Evolutionary conservation across 1,140 invertebrate genomes (phyloP), one percentile per base, ranked within the genome.

Genomic region (Ips typographus): DNA sequence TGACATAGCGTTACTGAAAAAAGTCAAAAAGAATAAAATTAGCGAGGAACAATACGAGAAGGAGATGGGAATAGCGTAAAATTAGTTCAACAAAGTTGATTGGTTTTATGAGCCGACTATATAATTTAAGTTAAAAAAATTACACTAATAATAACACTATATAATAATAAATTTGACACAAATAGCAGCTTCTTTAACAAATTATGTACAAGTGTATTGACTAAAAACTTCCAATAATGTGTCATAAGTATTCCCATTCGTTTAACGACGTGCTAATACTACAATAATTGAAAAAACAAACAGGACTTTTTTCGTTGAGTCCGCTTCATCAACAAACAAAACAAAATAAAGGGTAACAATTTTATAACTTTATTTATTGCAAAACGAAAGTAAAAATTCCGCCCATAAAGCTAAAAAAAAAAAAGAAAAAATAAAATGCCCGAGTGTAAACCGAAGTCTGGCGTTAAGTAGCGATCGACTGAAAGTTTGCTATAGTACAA

Each of bases 21-120:
- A 94, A 77, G 82, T 95, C 0, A 96, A 96, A 78, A 94, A 90
- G 76, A 90, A 91, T 76, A 96, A 96, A 75, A 88, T 89, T 22
- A 83, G 80, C 2, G 78, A 87, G 44, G 84, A 88, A 71, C 84
- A 89, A 67, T 88, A 85, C 74, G 83, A 88, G 73, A 80, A 85
- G 70, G 81, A 83, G 42, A 87, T 89, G 4, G 72, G 72, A 22
- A 22, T 22, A 22, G 22, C 22, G 22, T 22, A 22, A 22, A 22
- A 22, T 22, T 22, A 22, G 22, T 22, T 22, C 22, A 22, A 22
- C 22, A 22, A 22, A 22, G 22, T 22, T 22, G 22, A 22, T 22
- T 43, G 49, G 53, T 65, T 56, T 68, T 62, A 67, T 62, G 64
- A 68, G 72, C 68, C 66, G 72, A 73, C 63, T 70, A 73, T 73